phyloP scores from a whole-genome alignment of 2,113 vertebrate genomes.

The Podiceps cristatus region DNA sequence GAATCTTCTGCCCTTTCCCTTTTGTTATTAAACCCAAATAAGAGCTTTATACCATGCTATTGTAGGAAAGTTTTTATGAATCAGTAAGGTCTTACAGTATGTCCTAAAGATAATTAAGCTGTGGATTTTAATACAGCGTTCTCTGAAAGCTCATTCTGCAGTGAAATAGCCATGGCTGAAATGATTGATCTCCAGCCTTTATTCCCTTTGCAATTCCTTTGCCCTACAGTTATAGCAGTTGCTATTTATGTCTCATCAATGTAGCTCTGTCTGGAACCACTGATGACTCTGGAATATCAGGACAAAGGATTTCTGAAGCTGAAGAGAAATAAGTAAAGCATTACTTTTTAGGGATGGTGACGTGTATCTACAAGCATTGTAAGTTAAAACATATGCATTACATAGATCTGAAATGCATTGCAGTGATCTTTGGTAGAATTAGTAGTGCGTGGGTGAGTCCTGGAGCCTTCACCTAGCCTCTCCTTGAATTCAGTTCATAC shows the following conservation, averaged over 20 bases:
- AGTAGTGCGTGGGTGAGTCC: neutral
- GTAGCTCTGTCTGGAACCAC: neutral
- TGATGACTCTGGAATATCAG: neutral
- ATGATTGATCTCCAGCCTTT: neutral
- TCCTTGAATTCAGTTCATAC: neutral
- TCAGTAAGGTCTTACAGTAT: neutral
- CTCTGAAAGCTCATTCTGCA: neutral
- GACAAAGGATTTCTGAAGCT: conserved; percentile 8
- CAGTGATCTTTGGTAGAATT: neutral
- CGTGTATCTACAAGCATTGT: neutral
- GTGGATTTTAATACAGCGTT: neutral
- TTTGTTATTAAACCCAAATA: neutral
- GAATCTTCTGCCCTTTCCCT: neutral
- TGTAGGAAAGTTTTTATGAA: neutral
- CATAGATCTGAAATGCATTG: neutral
- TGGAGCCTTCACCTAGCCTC: neutral
- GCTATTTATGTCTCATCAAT: neutral
- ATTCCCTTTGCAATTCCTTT: neutral
- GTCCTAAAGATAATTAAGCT: neutral
- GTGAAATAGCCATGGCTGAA: neutral
- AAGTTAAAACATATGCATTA: neutral
- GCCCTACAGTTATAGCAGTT: neutral
- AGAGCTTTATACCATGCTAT: neutral
- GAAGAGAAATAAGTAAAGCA: neutral
- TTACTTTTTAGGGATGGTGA: neutral